Conservation (phyloP, 1,140 invertebrate species). For the Drosophila aff. region DNA sequence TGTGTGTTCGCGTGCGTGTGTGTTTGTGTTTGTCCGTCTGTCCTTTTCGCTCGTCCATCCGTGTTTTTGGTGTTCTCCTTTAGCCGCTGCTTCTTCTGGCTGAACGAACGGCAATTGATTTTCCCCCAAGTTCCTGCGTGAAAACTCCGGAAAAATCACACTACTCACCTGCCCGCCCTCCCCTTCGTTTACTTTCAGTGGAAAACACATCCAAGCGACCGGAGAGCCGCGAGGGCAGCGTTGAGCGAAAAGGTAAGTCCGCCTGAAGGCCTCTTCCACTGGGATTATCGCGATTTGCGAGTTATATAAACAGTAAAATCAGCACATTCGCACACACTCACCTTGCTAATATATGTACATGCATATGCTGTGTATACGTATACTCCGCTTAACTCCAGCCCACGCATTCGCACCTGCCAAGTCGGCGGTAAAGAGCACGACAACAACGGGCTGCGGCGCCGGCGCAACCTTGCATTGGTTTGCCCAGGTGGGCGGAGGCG, state of each 20-base stretch:
- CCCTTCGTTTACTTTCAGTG: conserved; percentile 72
- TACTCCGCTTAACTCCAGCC: conserved; percentile 38
- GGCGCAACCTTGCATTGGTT: conserved; percentile 60
- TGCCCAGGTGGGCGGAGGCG: conserved; percentile 68
- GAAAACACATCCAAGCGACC: conserved; percentile 82
- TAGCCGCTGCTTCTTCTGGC: conserved; percentile 44
- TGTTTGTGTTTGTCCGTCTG: conserved; percentile 34
- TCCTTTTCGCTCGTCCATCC: conserved; percentile 19
- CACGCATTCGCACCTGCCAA: conserved; percentile 48
- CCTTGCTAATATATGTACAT: background rate
- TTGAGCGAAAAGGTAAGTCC: conserved; percentile 79
- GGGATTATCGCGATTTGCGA: conserved; percentile 34
- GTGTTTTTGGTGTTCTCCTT: conserved; percentile 67
- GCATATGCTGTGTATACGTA: conserved; percentile 5
- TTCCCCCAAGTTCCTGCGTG: conserved; percentile 49
- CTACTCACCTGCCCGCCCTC: conserved; percentile 26
- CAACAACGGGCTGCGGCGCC: conserved; percentile 27
- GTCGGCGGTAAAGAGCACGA: conserved; percentile 7
- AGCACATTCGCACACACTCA: conserved; percentile 12
- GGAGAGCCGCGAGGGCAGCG: conserved; percentile 83
- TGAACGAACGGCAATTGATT: conserved; percentile 77
- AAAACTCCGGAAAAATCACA: conserved; percentile 33
- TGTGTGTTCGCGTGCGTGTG: conserved; percentile 12
- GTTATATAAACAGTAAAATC: conserved; percentile 66
- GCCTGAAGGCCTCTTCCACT: conserved; percentile 22